These are phyloP conservation scores for Anabacerthia variegaticeps DNA, from an alignment of 2,797 vertebrate genomes.

Conservation along the genomic window DNA sequence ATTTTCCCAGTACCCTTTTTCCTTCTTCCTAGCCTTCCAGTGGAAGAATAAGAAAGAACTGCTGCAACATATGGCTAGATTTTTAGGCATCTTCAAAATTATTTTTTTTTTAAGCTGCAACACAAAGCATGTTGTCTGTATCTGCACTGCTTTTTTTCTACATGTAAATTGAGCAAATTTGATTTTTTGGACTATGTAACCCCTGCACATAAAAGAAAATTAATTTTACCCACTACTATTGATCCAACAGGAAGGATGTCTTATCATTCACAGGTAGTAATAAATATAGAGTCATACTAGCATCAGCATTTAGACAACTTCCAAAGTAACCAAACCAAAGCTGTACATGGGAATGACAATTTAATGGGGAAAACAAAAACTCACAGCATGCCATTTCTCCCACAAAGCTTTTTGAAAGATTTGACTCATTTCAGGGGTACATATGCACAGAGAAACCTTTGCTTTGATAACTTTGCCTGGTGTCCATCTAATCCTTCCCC, in stretches of 20 bases:
- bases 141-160: neutral
- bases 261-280: neutral
- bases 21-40: fast-evolving
- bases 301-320: neutral
- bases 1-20: neutral
- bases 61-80: neutral
- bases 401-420: neutral
- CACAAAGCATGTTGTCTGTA: neutral
- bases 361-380: neutral
- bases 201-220: neutral
- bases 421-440: neutral
- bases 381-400: neutral
- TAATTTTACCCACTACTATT: neutral
- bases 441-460: neutral
- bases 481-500: neutral
- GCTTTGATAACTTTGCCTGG: neutral
- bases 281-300: neutral
- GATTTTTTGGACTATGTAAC: neutral
- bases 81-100: neutral
- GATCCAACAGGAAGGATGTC: neutral
- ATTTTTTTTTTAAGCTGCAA: neutral
- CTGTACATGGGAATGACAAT: neutral
- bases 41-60: neutral
- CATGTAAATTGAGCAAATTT: neutral
- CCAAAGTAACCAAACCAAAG: neutral